Conservation (phyloP, 1,140 invertebrate species). For the Helicoverpa armigera region DNA sequence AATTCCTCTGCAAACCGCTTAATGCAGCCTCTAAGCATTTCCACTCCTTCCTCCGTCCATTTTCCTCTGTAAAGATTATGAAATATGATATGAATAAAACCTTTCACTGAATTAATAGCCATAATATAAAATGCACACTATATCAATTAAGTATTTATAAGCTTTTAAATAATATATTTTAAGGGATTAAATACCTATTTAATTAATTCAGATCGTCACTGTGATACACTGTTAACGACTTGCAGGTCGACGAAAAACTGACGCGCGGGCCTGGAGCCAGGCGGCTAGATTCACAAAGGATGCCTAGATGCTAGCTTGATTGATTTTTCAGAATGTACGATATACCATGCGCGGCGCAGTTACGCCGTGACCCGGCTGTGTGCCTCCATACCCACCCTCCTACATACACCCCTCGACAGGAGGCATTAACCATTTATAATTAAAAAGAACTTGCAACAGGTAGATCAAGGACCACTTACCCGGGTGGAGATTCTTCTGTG, state of each 20-base stretch:
- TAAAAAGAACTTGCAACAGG: not conserved
- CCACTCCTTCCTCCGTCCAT: constrained; percentile 99
- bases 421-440: not conserved
- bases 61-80: constrained; percentile 89
- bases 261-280: not conserved
- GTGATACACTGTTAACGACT: not conserved
- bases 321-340: constrained; percentile 15
- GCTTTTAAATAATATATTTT: too few species aligned
- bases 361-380: not conserved
- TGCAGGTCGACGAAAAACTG: not conserved
- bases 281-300: not conserved
- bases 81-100: not conserved
- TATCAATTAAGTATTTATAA: too few species aligned
- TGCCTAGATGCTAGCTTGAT: not conserved
- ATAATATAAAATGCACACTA: too few species aligned
- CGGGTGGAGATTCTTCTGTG: constrained; percentile 93
- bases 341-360: constrained; percentile 5
- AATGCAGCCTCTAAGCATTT: constrained; percentile 96
- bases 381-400: not conserved
- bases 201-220: too few species aligned
- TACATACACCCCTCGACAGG: not conserved
- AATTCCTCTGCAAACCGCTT: constrained; percentile 97
- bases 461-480: not conserved
- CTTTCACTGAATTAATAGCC: not conserved
- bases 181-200: too few species aligned